A percentile compares a stretch with the other conserved stretches of the same genome.
phyloP scores from a whole-genome alignment of 2,888 invertebrate species.

The Ichneumoninae sp. region DNA sequence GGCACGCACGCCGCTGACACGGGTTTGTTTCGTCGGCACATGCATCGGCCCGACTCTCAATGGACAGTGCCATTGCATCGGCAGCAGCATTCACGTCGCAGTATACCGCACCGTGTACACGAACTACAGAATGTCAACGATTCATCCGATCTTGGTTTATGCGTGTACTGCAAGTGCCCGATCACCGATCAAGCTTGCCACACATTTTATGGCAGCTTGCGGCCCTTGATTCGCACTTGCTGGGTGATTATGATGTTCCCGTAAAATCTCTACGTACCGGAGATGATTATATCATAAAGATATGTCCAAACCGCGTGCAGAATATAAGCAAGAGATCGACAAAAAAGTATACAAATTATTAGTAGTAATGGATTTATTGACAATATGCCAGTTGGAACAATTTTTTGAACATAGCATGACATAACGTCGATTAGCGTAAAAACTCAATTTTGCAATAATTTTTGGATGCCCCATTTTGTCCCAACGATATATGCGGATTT shows the following conservation, averaged over 20 bases:
- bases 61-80: conserved; percentile 22
- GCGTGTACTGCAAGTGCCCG: neutral
- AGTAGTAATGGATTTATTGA: too few relatives aligned
- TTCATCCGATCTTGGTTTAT: neutral
- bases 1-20: neutral
- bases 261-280: neutral
- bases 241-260: neutral
- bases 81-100: neutral
- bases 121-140: conserved; percentile 1
- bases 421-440: too few relatives aligned
- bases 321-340: neutral
- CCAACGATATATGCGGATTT: too few relatives aligned
- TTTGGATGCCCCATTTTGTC: too few relatives aligned
- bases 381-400: too few relatives aligned
- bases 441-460: too few relatives aligned
- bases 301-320: neutral
- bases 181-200: neutral
- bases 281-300: too few relatives aligned
- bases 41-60: conserved; percentile 24
- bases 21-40: conserved; percentile 38
- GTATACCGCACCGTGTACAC: neutral
- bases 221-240: neutral
- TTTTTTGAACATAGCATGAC: too few relatives aligned
- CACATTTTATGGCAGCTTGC: neutral
- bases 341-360: neutral